phyloP scores from a whole-genome alignment of 1,140 invertebrate species.

The Rhyacophila brunnea region DNA sequence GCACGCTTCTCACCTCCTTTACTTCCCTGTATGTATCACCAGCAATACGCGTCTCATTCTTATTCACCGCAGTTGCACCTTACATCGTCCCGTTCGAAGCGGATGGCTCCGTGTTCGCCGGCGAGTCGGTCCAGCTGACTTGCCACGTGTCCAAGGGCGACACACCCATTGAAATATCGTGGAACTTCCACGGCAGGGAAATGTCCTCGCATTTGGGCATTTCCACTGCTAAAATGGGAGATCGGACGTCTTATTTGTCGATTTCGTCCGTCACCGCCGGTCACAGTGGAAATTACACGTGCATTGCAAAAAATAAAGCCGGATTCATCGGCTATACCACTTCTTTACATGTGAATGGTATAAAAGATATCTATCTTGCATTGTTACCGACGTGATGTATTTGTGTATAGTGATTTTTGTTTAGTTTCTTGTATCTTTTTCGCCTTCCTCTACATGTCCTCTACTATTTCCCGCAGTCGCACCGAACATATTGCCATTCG shows the following conservation, averaged over 20 bases:
- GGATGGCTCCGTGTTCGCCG: conserved; percentile 76
- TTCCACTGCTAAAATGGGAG: conserved; percentile 69
- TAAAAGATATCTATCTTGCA: conserved; percentile 16
- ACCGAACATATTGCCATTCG: conserved; percentile 64
- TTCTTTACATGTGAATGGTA: conserved; percentile 73
- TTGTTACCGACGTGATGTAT: conserved; percentile 6
- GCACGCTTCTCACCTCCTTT: conserved; percentile 31
- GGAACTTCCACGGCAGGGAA: conserved; percentile 72
- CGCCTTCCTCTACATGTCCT: conserved; percentile 14
- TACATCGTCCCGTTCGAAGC: conserved; percentile 76
- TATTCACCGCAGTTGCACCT: conserved; percentile 66
- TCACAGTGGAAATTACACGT: conserved; percentile 80
- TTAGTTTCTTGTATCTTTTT: conserved; percentile 21
- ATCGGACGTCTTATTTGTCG: conserved; percentile 73
- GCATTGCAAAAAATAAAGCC: conserved; percentile 72
- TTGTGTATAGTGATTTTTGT: conserved; percentile 12
- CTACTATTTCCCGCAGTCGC: conserved; percentile 53
- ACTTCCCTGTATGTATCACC: conserved; percentile 16
- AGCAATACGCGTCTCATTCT: conserved; percentile 32
- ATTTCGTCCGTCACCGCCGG: conserved; percentile 74
- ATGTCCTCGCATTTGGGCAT: conserved; percentile 67
- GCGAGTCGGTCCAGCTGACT: conserved; percentile 72
- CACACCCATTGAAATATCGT: conserved; percentile 70
- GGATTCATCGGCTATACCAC: conserved; percentile 69
- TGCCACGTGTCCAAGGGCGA: conserved; percentile 79